Evolutionary conservation across 2,113 vertebrate species (phyloP).

Genomic region (Holacanthus passer): DNA sequence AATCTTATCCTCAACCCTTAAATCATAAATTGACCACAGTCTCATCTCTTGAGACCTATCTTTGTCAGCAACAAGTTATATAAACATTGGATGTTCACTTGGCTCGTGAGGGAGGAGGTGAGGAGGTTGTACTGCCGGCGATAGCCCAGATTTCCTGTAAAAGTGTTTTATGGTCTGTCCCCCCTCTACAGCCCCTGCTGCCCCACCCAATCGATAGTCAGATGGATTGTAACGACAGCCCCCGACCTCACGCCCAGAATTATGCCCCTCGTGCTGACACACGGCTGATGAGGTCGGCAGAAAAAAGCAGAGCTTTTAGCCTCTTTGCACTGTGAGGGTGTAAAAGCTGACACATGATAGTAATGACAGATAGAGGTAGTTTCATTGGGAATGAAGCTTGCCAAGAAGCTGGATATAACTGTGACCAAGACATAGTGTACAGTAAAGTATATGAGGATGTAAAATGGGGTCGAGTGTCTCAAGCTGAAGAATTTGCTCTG

Average conservation of each 20-base stretch:
- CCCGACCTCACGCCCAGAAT: constrained; percentile 61
- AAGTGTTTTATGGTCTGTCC: constrained; percentile 74
- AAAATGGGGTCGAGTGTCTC: constrained; percentile 12
- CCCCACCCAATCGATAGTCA: constrained; percentile 73
- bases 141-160: constrained; percentile 69
- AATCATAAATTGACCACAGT: constrained; percentile 32
- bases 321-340: constrained; percentile 54
- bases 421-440: constrained; percentile 34
- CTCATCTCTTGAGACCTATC: constrained; percentile 37
- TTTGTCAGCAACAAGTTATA: constrained; percentile 66
- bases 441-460: constrained; percentile 30
- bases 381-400: constrained; percentile 37
- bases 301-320: constrained; percentile 64
- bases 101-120: constrained; percentile 25
- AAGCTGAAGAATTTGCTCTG: constrained; percentile 37
- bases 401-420: constrained; percentile 41
- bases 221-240: constrained; percentile 70
- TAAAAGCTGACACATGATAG: constrained; percentile 65
- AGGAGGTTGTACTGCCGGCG: constrained; percentile 35
- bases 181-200: constrained; percentile 35
- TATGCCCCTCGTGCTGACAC: constrained; percentile 67
- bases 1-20: constrained; percentile 25
- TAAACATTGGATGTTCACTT: constrained; percentile 48
- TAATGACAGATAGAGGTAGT: constrained; percentile 60
- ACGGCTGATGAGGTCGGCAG: constrained; percentile 74